Evolutionary conservation across 2,888 invertebrate genomes (phyloP).

Genomic region (Chaetogeoica ovagalla): DNA sequence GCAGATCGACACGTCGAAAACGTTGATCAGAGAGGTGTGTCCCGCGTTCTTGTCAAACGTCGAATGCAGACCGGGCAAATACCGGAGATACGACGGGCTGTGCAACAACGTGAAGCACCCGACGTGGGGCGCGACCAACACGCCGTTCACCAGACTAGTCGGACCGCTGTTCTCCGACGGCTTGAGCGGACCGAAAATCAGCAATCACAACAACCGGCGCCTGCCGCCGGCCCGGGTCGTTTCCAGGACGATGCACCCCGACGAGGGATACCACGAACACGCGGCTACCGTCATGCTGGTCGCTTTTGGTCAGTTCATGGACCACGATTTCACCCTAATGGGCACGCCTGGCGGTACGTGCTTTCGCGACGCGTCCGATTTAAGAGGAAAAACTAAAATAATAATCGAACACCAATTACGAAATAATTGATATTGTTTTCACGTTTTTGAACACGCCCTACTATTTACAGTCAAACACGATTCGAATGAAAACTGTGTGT

Average conservation of each 20-base stretch:
- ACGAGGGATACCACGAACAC: conserved; percentile 90
- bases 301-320: conserved; percentile 95
- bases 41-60: conserved; percentile 86
- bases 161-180: conserved; percentile 85
- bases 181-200: conserved; percentile 79
- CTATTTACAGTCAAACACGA: too few relatives aligned
- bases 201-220: conserved; percentile 71
- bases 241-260: conserved; percentile 89
- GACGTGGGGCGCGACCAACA: conserved; percentile 84
- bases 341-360: conserved; percentile 81
- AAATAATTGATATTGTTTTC: too few relatives aligned
- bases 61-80: conserved; percentile 85
- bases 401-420: too few relatives aligned
- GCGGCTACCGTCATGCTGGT: conserved; percentile 91
- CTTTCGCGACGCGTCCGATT: not conserved
- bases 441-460: too few relatives aligned
- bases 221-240: conserved; percentile 82
- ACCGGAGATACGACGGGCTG: conserved; percentile 82
- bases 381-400: too few relatives aligned
- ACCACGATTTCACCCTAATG: conserved; percentile 89
- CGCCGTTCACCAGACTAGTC: conserved; percentile 81
- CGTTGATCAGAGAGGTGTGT: conserved; percentile 81
- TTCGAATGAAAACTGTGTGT: not conserved
- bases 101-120: conserved; percentile 88
- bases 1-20: conserved; percentile 84